These are phyloP conservation scores for Euphydryas editha DNA, from an alignment of 2,888 invertebrate species.

Conservation along the genomic window DNA sequence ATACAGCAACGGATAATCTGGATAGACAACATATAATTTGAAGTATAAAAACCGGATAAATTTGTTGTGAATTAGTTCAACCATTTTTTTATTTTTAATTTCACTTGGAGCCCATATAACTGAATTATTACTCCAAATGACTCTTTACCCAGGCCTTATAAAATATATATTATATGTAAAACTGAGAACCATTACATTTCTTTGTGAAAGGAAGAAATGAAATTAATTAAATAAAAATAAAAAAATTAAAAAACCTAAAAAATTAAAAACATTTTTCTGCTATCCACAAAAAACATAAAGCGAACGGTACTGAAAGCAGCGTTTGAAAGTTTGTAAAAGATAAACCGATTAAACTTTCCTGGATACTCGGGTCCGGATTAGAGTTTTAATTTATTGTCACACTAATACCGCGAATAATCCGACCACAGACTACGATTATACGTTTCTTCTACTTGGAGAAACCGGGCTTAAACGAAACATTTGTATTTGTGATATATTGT, in stretches of 20 bases:
- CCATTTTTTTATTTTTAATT: too few relatives aligned
- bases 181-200: too few relatives aligned
- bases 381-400: conserved; percentile 24
- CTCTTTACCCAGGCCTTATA: too few relatives aligned
- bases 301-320: neutral
- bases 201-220: too few relatives aligned
- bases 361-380: conserved; percentile 10
- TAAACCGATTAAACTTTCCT: conserved; percentile 20
- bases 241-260: neutral
- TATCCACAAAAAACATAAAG: neutral
- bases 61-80: too few relatives aligned
- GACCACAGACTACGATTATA: conserved; percentile 1
- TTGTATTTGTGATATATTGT: neutral
- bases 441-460: neutral
- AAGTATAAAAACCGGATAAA: too few relatives aligned
- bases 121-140: too few relatives aligned
- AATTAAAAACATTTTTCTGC: neutral
- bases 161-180: too few relatives aligned
- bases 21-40: too few relatives aligned
- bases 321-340: conserved; percentile 18
- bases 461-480: neutral
- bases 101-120: too few relatives aligned
- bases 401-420: conserved; percentile 44
- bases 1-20: too few relatives aligned
- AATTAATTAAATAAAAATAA: too few relatives aligned